Conservation (phyloP, 2,888 invertebrate genomes). For the Panzeria rudis region DNA sequence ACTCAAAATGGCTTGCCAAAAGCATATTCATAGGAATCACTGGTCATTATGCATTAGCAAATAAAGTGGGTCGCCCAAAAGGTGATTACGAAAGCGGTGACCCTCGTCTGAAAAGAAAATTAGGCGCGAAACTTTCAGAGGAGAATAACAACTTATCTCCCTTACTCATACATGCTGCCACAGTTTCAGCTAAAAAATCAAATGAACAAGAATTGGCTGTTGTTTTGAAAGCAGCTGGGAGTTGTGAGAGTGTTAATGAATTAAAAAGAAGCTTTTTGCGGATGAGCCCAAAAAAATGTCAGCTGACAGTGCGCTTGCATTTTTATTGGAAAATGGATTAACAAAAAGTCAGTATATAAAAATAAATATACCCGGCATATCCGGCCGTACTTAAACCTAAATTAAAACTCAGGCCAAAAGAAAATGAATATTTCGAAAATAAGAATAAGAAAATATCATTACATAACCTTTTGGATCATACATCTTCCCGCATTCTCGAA, state of each 20-base stretch:
- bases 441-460: slow-evolving; percentile 30
- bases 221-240: no score
- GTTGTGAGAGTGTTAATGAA: no score
- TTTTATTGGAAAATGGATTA: no score
- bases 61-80: slow-evolving; percentile 64
- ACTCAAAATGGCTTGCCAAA: slow-evolving; percentile 33
- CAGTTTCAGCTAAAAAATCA: no score
- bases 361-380: neutral
- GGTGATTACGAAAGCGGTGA: slow-evolving; percentile 59
- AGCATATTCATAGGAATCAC: slow-evolving; percentile 44
- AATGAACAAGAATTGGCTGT: no score
- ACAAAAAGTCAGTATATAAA: no score
- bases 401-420: slow-evolving; percentile 34
- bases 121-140: slow-evolving; percentile 58
- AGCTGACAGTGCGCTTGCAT: no score
- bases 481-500: slow-evolving; percentile 39
- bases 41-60: slow-evolving; percentile 19
- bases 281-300: no score
- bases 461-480: slow-evolving; percentile 45
- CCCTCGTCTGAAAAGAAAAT: slow-evolving; percentile 62
- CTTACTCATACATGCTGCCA: no score
- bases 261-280: no score
- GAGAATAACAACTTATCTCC: no score
- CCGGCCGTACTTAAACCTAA: neutral
- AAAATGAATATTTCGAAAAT: no score